These are phyloP conservation scores for Abscondita cerata DNA, from an alignment of 2,888 invertebrate species.

Conservation along the genomic window DNA sequence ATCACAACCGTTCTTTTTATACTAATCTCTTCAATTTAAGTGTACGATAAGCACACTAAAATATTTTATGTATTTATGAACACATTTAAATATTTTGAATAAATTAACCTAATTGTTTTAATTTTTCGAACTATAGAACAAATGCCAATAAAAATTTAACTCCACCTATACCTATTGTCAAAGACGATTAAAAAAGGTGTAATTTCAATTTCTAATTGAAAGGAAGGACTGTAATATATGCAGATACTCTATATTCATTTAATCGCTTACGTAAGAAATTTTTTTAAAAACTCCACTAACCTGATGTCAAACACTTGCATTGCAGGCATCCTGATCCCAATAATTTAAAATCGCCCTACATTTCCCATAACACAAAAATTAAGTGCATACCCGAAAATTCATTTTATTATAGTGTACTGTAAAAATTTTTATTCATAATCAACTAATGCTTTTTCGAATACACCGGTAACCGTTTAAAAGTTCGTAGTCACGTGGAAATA, in stretches of 20 bases:
- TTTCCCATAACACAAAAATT: conserved; percentile 3
- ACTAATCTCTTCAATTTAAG: conserved; percentile 10
- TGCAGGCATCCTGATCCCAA: conserved; percentile 20
- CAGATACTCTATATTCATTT: conserved; percentile 4
- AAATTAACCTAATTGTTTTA: neutral
- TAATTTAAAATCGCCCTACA: conserved; percentile 17
- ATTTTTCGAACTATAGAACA: neutral
- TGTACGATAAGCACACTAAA: conserved; percentile 4
- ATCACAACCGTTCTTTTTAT: conserved; percentile 3
- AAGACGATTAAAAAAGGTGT: conserved; percentile 1
- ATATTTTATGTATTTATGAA: neutral
- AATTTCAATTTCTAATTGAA: conserved; percentile 35
- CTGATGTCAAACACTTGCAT: conserved; percentile 14
- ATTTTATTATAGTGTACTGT: too few relatives aligned
- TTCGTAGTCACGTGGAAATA: conserved; percentile 24
- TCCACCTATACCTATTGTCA: neutral
- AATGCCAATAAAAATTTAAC: conserved; percentile 1
- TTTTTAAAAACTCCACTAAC: conserved; percentile 2
- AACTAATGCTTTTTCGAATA: too few relatives aligned
- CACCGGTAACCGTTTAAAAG: too few relatives aligned
- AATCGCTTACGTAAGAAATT: neutral
- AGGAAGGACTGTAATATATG: conserved; percentile 27
- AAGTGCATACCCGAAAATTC: too few relatives aligned
- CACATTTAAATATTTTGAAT: neutral
- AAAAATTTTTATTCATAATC: too few relatives aligned